Percentiles rank a stretch among this genome's conserved stretches.
phyloP scores from a whole-genome alignment of 2,888 invertebrate species.

The Diarsia dahlii region DNA sequence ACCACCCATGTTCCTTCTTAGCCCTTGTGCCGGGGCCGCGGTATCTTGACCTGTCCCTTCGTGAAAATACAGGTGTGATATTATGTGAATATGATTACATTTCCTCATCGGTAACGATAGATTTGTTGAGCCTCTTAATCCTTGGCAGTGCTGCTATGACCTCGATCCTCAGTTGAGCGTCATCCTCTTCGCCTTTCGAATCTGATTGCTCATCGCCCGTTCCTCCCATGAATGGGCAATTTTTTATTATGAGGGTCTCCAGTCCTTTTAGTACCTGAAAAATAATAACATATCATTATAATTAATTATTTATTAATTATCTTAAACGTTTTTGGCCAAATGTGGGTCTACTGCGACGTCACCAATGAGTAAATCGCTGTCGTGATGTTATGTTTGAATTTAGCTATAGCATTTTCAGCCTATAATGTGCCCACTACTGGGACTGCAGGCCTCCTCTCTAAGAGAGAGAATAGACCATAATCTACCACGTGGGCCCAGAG shows the following conservation, averaged over 20 bases:
- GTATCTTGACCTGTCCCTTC: neutral
- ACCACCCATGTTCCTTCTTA: too few relatives aligned
- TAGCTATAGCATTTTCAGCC: too few relatives aligned
- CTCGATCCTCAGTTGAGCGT: constrained; percentile 83
- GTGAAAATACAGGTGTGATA: neutral
- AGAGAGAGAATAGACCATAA: too few relatives aligned
- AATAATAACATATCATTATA: neutral
- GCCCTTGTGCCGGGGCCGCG: too few relatives aligned
- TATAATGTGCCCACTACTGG: too few relatives aligned
- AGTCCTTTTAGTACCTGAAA: constrained; percentile 83
- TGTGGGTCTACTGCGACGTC: too few relatives aligned
- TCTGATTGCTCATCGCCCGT: constrained; percentile 80
- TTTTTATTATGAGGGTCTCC: constrained; percentile 88
- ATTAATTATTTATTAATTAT: too few relatives aligned
- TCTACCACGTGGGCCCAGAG: too few relatives aligned
- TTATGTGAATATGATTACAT: constrained; percentile 69
- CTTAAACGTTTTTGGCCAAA: neutral
- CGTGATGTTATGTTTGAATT: neutral
- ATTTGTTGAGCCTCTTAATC: constrained; percentile 91
- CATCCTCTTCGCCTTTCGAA: constrained; percentile 79
- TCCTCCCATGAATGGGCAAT: constrained; percentile 91
- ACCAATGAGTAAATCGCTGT: neutral
- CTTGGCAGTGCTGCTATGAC: constrained; percentile 88
- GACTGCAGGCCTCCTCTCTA: too few relatives aligned
- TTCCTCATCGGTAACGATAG: constrained; percentile 86